Evolutionary conservation across 35 echinoderm and acorn worm species (phyloP).

Genomic region (Nesometra sesokonis): DNA sequence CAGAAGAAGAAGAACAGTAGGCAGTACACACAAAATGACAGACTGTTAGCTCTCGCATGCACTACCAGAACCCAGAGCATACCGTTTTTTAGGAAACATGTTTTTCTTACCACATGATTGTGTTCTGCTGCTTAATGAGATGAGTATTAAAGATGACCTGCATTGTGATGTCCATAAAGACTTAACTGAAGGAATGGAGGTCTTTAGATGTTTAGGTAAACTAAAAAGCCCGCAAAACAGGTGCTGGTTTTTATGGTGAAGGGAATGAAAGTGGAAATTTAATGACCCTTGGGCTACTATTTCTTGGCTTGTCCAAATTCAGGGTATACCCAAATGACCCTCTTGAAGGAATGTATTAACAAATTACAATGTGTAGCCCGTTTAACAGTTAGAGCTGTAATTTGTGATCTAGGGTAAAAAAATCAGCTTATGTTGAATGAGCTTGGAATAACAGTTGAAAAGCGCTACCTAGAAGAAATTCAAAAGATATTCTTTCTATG

Average conservation of each 20-base stretch:
- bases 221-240: slow-evolving; percentile 2
- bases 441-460: background rate
- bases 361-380: background rate
- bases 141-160: slow-evolving; percentile 16
- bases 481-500: background rate
- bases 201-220: background rate
- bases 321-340: background rate
- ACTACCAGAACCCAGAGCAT: slow-evolving; percentile 17
- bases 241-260: slow-evolving; percentile 10
- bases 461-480: background rate
- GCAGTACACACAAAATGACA: background rate
- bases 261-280: background rate
- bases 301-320: background rate
- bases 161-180: slow-evolving; percentile 7
- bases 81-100: slow-evolving; percentile 7
- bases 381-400: slow-evolving; percentile 3
- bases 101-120: slow-evolving; percentile 5
- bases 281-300: slow-evolving; percentile 21
- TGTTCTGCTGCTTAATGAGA: slow-evolving; percentile 3
- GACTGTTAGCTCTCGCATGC: slow-evolving; percentile 2
- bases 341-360: background rate
- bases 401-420: slow-evolving; percentile 23
- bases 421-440: slow-evolving; percentile 6
- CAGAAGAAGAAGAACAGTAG: background rate
- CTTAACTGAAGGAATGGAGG: slow-evolving; percentile 11